phyloP scores from a whole-genome alignment of 2,113 vertebrate genomes.

The Cyphomyrus plagiostoma region DNA sequence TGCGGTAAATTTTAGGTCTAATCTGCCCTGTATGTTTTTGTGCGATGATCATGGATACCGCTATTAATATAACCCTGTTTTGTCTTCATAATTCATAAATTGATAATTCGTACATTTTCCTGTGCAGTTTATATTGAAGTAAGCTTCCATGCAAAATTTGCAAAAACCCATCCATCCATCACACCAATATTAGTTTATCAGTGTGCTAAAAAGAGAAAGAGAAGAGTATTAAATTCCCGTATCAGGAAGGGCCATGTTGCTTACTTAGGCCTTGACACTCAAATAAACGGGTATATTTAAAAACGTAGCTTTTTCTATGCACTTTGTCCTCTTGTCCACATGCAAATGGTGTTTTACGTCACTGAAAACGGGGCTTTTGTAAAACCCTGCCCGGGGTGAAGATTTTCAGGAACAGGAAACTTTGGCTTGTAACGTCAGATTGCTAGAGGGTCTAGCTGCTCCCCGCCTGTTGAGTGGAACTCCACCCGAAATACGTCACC shows the following conservation, averaged over 20 bases:
- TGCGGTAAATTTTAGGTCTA: not conserved
- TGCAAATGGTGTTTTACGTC: too few relatives aligned
- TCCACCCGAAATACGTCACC: too few relatives aligned
- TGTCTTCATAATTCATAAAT: not conserved
- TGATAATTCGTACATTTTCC: not conserved
- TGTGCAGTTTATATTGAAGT: not conserved
- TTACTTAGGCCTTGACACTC: not conserved
- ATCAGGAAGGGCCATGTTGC: not conserved
- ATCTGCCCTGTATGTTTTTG: not conserved
- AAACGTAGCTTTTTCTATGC: too few relatives aligned
- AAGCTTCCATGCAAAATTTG: not conserved
- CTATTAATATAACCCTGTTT: not conserved
- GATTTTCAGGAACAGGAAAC: too few relatives aligned
- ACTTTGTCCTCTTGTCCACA: too few relatives aligned
- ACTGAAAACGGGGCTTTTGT: too few relatives aligned
- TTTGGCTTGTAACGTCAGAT: too few relatives aligned
- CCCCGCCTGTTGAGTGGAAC: too few relatives aligned
- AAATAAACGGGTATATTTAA: too few relatives aligned
- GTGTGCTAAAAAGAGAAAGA: not conserved
- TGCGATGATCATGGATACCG: not conserved
- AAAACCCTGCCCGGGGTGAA: too few relatives aligned
- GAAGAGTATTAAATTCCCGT: not conserved
- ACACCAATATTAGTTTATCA: not conserved
- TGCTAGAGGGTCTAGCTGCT: too few relatives aligned
- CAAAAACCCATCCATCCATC: not conserved